These are phyloP conservation scores for Drosophila repleta DNA, from an alignment of 1,140 invertebrate species.

Conservation along the genomic window DNA sequence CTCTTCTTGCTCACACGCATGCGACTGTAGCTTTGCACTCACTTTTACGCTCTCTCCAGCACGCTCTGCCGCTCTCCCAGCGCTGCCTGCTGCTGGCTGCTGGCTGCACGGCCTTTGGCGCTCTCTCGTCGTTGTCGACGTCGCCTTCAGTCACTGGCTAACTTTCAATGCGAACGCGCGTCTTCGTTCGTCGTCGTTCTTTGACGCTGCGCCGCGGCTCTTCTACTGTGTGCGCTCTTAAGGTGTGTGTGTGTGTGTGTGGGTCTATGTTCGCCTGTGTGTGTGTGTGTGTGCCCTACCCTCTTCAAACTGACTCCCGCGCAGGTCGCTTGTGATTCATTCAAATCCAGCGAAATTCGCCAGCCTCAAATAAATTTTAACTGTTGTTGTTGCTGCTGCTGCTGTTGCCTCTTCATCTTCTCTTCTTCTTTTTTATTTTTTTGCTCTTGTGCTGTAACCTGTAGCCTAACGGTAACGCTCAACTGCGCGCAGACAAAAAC, in stretches of 20 bases:
- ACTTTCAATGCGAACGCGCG: conserved; percentile 70
- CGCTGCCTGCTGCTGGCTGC: too few relatives aligned
- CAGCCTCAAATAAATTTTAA: conserved; percentile 37
- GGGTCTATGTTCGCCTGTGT: background rate
- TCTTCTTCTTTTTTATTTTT: too few relatives aligned
- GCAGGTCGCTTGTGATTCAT: conserved; percentile 45
- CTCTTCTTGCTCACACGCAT: conserved; percentile 21
- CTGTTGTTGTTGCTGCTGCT: conserved; percentile 26
- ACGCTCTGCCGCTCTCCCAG: conserved; percentile 1
- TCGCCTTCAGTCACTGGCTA: conserved; percentile 54
- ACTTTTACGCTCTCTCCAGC: background rate
- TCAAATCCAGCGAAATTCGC: conserved; percentile 45
- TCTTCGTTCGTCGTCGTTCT: conserved; percentile 29
- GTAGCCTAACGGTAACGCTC: conserved; percentile 71
- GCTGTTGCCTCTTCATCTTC: conserved; percentile 6
- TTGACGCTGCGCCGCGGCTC: conserved; percentile 22
- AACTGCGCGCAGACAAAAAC: conserved; percentile 50
- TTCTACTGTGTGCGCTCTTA: conserved; percentile 19
- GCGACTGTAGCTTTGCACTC: conserved; percentile 16
- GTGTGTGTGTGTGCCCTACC: conserved; percentile 7
- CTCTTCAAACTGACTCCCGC: conserved; percentile 15
- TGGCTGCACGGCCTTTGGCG: conserved; percentile 8
- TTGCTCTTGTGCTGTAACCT: conserved; percentile 57
- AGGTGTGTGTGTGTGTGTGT: conserved; percentile 23
- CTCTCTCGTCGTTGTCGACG: conserved; percentile 21